Conservation (phyloP, 2,113 vertebrate genomes). For the Phaethon lepturus region DNA sequence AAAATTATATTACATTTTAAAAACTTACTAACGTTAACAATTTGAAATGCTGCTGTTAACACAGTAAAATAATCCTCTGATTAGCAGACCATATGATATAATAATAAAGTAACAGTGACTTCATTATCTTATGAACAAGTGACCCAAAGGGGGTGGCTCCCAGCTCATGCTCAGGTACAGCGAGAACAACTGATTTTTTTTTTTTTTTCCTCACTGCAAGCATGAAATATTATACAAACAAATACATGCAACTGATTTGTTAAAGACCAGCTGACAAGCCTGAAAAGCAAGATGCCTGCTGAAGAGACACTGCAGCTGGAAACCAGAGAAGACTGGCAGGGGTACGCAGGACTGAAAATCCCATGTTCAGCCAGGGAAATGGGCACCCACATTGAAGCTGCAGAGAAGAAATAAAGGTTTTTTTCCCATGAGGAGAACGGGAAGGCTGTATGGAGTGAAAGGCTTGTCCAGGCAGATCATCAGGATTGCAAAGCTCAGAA, state of each 20-base stretch:
- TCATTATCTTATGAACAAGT: slow-evolving; percentile 36
- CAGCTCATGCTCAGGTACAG: slow-evolving; percentile 37
- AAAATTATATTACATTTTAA: not conserved
- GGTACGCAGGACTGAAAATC: not conserved
- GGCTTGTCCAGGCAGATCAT: slow-evolving; percentile 14
- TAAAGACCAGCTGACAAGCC: not conserved
- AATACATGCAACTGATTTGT: slow-evolving; percentile 18
- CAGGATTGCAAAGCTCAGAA: slow-evolving; percentile 30
- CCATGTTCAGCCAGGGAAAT: not conserved
- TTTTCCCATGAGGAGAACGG: not conserved
- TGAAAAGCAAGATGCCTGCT: slow-evolving; percentile 17
- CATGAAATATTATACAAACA: not conserved
- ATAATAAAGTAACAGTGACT: not conserved
- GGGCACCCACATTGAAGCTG: not conserved
- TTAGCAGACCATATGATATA: not conserved
- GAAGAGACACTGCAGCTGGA: not conserved
- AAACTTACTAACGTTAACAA: not conserved
- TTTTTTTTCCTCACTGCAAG: not conserved
- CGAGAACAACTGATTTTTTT: slow-evolving; percentile 47
- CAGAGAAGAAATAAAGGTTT: not conserved
- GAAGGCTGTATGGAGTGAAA: not conserved
- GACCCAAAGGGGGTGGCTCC: not conserved
- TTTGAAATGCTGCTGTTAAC: not conserved
- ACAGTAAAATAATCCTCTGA: not conserved
- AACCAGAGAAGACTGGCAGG: not conserved